Evolutionary conservation across 2,113 vertebrate species (phyloP), one percentile per base, ranked within the genome.

Genomic region (Orthonyx spaldingii): DNA sequence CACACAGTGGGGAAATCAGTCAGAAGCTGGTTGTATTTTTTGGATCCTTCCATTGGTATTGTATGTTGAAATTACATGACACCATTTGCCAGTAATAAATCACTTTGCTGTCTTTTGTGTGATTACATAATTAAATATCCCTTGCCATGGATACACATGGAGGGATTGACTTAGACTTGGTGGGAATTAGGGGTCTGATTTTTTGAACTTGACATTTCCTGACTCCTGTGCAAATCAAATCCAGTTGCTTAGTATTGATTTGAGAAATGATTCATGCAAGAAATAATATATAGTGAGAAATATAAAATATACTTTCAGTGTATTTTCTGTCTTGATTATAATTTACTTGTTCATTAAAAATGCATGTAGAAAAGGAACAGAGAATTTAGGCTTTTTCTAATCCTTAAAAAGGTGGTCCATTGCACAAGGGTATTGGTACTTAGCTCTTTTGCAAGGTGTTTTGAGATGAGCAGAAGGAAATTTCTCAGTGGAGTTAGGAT

Each of bases 151-250:
- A 65, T 69, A 93, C 84, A 84, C 52, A 81, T 55, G 56, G 68
- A 93, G 60, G 60, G 86, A 92, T 91, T 92, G 93, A 93, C 89
- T 95, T 93, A 63, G 86, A 84, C 86, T 93, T 93, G 65, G 80
- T 93, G 91, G 89, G 93, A 95, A 90, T 94, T 95, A 89, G 86
- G 77, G 91, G 64, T 70, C 75, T 97, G 89, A 77, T 82, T 91
- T 90, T 90, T 93, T 97, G 89, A 96, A 97, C 92, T 97, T 97
- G 88, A 95, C 68, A 85, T 96, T 97, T 97, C 94, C 97, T 97
- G 89, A 95, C 89, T 97, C 79, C 80, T 93, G 85, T 88, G 84
- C 87, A 97, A 96, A 97, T 97, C 95, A 98, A 97, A 75, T 87
- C 83, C 89, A 90, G 92, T 95, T 85, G 69, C 83, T 96, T 81